A percentile compares a stretch with the other conserved stretches of the same genome.
Conservation (phyloP, 2,113 vertebrate species). For the Ivindomyrus marchei region DNA sequence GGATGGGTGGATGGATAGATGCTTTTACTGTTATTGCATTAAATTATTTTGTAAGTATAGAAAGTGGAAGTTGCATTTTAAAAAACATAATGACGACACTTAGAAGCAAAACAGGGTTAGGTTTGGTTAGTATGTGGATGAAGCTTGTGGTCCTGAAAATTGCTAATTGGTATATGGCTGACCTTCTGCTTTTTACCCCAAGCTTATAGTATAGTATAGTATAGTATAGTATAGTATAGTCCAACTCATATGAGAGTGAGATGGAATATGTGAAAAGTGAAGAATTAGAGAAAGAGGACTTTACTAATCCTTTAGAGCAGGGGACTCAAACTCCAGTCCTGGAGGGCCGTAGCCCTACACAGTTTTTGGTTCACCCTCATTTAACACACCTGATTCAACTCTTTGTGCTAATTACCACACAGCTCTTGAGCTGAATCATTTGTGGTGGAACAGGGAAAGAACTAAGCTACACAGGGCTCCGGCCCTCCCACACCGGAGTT, state of each 20-base stretch:
- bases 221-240: neutral
- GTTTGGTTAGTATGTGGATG: neutral
- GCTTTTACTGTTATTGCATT: neutral
- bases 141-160: neutral
- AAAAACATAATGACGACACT: neutral
- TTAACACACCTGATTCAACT: too few relatives aligned
- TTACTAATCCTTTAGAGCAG: neutral
- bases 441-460: too few relatives aligned
- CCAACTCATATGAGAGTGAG: neutral
- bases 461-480: too few relatives aligned
- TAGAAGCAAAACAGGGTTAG: neutral
- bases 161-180: neutral
- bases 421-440: too few relatives aligned
- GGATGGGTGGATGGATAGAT: neutral
- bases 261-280: neutral
- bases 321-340: too few relatives aligned
- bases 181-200: neutral
- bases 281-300: neutral
- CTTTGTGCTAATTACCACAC: too few relatives aligned
- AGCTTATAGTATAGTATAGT: neutral
- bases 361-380: too few relatives aligned
- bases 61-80: neutral
- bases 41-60: neutral
- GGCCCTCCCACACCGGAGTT: too few relatives aligned
- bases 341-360: too few relatives aligned